phyloP scores from a whole-genome alignment of 2,113 vertebrate genomes.

The Dicaeum eximium region DNA sequence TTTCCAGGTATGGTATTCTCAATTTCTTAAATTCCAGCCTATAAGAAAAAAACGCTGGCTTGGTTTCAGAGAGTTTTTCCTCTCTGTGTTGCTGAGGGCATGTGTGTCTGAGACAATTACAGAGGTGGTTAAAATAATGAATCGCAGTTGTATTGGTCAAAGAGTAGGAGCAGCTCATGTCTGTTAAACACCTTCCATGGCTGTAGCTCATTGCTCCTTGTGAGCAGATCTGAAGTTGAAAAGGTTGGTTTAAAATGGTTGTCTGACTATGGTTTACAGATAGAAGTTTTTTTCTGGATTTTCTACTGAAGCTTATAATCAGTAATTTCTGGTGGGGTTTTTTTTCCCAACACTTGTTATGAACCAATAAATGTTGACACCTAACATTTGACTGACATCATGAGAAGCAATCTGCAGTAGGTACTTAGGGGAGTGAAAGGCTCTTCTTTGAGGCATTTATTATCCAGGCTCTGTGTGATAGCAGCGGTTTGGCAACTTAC shows the following conservation, averaged over 20 bases:
- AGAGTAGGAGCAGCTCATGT: not conserved
- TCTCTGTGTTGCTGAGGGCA: not conserved
- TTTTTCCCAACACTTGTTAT: not conserved
- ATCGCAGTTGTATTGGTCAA: not conserved
- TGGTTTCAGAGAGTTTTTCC: not conserved
- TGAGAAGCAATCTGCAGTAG: not conserved
- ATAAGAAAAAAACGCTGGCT: not conserved
- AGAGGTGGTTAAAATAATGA: not conserved
- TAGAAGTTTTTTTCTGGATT: not conserved
- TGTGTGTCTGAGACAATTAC: not conserved
- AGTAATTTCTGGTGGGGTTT: not conserved
- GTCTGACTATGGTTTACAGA: not conserved
- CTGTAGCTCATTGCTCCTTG: not conserved
- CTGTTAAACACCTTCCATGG: not conserved
- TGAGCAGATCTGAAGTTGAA: not conserved
- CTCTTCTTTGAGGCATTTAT: not conserved
- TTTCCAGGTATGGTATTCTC: not conserved
- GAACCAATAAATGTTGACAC: not conserved
- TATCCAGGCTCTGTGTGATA: not conserved
- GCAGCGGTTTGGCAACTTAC: not conserved
- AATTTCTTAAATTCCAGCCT: not conserved
- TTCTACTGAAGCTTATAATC: not conserved
- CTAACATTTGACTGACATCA: not conserved
- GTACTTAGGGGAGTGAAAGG: not conserved
- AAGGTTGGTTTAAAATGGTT: not conserved